Conservation (phyloP, 1,140 invertebrate genomes). For the Brachionus sp. region DNA sequence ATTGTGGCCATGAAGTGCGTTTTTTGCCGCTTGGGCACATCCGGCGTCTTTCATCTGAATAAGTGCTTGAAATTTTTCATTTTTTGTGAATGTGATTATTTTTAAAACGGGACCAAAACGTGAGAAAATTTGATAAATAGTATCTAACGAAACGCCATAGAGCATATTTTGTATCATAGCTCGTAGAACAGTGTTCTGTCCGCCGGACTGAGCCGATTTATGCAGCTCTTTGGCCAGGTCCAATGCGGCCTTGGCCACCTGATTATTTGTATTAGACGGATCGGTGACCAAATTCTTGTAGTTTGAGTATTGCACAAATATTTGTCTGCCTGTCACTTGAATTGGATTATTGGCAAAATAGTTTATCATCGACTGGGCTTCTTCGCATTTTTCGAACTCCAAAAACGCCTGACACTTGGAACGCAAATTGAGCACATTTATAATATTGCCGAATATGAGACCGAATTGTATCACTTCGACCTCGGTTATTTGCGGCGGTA, state of each 20-base stretch:
- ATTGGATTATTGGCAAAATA: conserved; percentile 78
- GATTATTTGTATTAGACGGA: conserved; percentile 56
- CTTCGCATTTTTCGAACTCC: conserved; percentile 85
- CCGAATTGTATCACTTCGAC: conserved; percentile 89
- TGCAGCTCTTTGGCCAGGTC: conserved; percentile 62
- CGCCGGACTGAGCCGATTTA: conserved; percentile 68
- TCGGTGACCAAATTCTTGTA: conserved; percentile 70
- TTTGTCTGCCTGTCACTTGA: conserved; percentile 74
- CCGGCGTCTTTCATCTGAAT: conserved; percentile 45
- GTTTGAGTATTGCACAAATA: conserved; percentile 93
- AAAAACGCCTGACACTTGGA: conserved; percentile 91
- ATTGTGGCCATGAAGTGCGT: conserved; percentile 87
- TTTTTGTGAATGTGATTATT: conserved; percentile 46
- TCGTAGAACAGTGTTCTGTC: conserved; percentile 70
- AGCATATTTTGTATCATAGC: conserved; percentile 32
- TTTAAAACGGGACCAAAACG: conserved; percentile 42
- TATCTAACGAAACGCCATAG: conserved; percentile 12
- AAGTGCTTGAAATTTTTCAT: conserved; percentile 46
- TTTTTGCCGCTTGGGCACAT: conserved; percentile 41
- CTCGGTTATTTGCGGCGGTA: conserved; percentile 87
- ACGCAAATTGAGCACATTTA: conserved; percentile 86
- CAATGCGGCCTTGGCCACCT: conserved; percentile 73
- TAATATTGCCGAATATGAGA: conserved; percentile 84
- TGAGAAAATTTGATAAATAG: conserved; percentile 41
- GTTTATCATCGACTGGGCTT: conserved; percentile 83